Evolutionary conservation across 2,797 vertebrate genomes (phyloP).

Genomic region (Lemur catta): DNA sequence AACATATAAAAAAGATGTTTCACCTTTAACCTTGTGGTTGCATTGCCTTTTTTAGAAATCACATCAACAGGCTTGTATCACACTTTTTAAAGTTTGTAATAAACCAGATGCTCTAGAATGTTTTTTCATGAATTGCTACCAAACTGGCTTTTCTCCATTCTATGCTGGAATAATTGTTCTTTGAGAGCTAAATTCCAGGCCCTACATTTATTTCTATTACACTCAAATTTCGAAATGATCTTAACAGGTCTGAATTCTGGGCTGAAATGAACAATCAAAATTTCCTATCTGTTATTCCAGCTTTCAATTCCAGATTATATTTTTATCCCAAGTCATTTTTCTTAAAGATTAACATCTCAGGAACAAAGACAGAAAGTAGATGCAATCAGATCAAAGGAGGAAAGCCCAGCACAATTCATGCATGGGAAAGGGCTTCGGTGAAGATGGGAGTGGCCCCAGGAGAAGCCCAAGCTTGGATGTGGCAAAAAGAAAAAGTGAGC

Average conservation of each 20-base stretch:
- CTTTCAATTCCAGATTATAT: conserved; percentile 8
- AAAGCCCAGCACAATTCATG: neutral
- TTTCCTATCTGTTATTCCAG: conserved; percentile 34
- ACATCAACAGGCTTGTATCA: neutral
- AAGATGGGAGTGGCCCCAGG: neutral
- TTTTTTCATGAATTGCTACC: neutral
- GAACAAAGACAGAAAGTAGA: neutral
- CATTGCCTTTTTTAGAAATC: neutral
- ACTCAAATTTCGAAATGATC: conserved; percentile 21
- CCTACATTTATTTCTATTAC: conserved; percentile 7
- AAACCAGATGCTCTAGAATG: neutral
- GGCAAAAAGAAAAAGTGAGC: neutral
- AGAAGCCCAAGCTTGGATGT: neutral
- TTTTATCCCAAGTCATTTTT: conserved; percentile 32
- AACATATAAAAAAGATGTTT: neutral
- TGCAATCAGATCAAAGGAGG: neutral
- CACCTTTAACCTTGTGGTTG: neutral
- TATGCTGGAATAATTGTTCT: neutral
- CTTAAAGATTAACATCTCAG: neutral
- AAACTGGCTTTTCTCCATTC: neutral
- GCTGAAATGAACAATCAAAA: conserved; percentile 33
- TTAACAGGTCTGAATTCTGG: conserved; percentile 37
- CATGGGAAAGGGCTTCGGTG: neutral
- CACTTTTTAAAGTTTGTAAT: neutral
- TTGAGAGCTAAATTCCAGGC: conserved; percentile 36